Base-by-base conservation (phyloP, 1,140 invertebrate genomes). In the Rhagoletis pomonella region DNA sequence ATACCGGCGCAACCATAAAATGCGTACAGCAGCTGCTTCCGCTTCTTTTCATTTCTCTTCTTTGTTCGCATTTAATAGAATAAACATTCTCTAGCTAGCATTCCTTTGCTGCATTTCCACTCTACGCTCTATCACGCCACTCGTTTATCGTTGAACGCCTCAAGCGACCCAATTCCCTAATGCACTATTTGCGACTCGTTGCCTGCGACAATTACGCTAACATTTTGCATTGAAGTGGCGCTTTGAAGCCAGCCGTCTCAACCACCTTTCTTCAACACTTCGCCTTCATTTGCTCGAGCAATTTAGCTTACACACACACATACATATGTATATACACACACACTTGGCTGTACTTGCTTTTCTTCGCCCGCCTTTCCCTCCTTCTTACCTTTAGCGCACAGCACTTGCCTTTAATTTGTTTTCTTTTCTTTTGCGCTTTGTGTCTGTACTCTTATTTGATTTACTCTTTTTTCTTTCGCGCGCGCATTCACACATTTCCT, bases 81-180 rank as follows among this genome's bases (percentile, higher is more conserved):
- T 62, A 4, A 1, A 62, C 60, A 2, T 9, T 14, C 17, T 9
- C 50, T 55, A 10, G 50, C 10, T 55, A 10, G 65, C 65, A 69
- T 69, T 69, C n/a, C n/a, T n/a, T n/a, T n/a, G n/a, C n/a, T n/a
- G n/a, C n/a, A n/a, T n/a, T n/a, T n/a, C n/a, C n/a, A n/a, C n/a
- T n/a, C n/a, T n/a, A 12, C 44, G 39, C 19, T 50, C 47, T 47
- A 55, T n/a, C 44, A 29, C 17, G n/a, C 5, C 44, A 81, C 47
- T 81, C n/a, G n/a, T 73, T 73, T 55, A 81, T 81, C 17, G 17
- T 14, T 62, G 3, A n/a, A 12, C 60, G 60, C 47, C 19, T 50
- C 6, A 81, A 81, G 47, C 44, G 47, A 81, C 73, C 73, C 47
- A 55, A 58, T 81, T 81, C 73, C 47, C 73, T 55, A 81, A 81